Percentiles rank a stretch among this genome's conserved stretches.
Evolutionary conservation across 2,888 invertebrate species (phyloP).

Genomic region (Drosophila tanythrix): DNA sequence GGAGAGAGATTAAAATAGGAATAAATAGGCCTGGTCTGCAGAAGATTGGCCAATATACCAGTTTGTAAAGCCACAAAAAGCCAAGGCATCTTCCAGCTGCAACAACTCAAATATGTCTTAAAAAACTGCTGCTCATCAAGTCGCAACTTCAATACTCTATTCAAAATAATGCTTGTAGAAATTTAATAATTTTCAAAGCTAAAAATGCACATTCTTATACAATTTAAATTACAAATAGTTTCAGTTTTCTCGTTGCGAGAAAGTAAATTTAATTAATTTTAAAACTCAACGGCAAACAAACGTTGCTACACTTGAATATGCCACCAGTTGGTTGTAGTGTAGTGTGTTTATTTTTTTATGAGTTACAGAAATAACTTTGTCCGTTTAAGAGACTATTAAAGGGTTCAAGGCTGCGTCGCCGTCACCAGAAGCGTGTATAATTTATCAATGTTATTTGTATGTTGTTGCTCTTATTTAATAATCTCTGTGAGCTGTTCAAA

Average conservation of each 20-base stretch:
- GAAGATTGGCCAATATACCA: constrained; percentile 31
- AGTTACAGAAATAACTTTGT: constrained; percentile 65
- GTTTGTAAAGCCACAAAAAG: constrained; percentile 44
- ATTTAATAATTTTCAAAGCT: neutral
- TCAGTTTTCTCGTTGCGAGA: neutral
- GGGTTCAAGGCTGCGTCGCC: constrained; percentile 69
- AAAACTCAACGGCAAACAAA: neutral
- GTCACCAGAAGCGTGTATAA: constrained; percentile 35
- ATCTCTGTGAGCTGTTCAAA: neutral
- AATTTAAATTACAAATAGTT: neutral
- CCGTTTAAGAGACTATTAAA: constrained; percentile 56
- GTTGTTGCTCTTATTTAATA: neutral
- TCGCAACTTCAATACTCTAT: constrained; percentile 23
- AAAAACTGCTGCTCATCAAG: neutral
- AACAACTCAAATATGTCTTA: constrained; percentile 18
- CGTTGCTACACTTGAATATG: neutral
- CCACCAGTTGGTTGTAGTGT: constrained; percentile 18
- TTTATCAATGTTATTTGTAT: constrained; percentile 48
- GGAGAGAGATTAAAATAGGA: neutral
- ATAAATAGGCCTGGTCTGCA: neutral
- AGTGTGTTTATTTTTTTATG: constrained; percentile 29
- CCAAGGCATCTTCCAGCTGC: constrained; percentile 42
- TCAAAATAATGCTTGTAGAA: neutral
- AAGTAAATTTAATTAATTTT: neutral
- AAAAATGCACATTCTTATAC: neutral